phyloP scores from a whole-genome alignment of 2,888 invertebrate species.

The Lacanobia oleracea region DNA sequence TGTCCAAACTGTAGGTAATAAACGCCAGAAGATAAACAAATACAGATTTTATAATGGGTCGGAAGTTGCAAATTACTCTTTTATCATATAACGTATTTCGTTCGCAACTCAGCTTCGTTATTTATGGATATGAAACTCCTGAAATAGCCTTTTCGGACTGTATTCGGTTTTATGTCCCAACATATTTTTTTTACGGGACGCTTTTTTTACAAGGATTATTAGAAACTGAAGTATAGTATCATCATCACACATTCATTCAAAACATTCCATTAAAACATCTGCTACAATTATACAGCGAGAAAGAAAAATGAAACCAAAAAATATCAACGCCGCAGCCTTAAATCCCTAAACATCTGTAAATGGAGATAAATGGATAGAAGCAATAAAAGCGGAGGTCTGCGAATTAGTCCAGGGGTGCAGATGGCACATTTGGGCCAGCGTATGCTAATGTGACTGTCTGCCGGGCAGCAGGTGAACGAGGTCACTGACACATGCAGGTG shows the following conservation, averaged over 20 bases:
- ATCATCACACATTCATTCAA: no score
- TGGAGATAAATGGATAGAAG: constrained; percentile 24
- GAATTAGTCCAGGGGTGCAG: constrained; percentile 63
- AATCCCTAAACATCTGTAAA: constrained; percentile 4
- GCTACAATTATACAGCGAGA: not conserved
- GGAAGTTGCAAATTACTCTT: constrained; percentile 10
- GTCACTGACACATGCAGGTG: constrained; percentile 86
- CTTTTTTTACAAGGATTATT: no score
- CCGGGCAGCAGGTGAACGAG: constrained; percentile 84
- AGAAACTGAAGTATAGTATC: no score
- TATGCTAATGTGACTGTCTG: constrained; percentile 79
- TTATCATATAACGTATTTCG: constrained; percentile 15
- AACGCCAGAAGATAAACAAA: constrained; percentile 5
- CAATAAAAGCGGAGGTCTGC: constrained; percentile 26
- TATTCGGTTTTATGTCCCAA: not conserved
- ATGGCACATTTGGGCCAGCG: constrained; percentile 68
- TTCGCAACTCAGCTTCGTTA: not conserved
- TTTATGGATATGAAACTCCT: constrained; percentile 1
- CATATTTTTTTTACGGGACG: not conserved
- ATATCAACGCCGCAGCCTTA: not conserved
- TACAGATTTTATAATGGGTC: constrained; percentile 3
- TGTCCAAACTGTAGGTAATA: not conserved
- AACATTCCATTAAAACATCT: not conserved
- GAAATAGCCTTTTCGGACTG: not conserved
- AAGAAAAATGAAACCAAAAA: not conserved